Conservation (phyloP, 2,113 vertebrate species). For the Archocentrus centrarchus region DNA sequence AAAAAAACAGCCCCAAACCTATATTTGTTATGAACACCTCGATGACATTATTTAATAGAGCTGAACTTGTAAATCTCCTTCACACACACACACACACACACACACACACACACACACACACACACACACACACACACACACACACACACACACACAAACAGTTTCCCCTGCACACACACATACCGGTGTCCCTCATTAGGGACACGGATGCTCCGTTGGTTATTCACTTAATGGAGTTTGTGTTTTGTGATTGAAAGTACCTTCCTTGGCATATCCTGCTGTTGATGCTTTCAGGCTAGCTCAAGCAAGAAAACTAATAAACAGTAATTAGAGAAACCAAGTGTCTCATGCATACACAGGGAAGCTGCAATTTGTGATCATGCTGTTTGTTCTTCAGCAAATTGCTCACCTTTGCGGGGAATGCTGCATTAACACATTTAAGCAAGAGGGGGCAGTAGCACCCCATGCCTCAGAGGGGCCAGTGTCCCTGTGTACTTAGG, state of each 20-base stretch:
- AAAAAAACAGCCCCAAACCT: too few species aligned
- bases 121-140: rapidly evolving
- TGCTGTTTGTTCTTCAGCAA: conserved; percentile 57
- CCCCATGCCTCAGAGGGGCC: not conserved
- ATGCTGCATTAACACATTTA: not conserved
- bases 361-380: conserved; percentile 24
- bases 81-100: not conserved
- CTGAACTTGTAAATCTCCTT: not conserved
- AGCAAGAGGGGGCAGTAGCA: conserved; percentile 76
- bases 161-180: too few species aligned
- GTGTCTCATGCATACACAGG: conserved; percentile 41
- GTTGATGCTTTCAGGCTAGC: conserved; percentile 62
- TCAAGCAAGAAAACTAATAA: conserved; percentile 72
- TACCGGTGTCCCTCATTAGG: conserved; percentile 46
- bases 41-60: not conserved
- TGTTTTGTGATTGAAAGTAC: conserved; percentile 49
- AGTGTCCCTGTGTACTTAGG: not conserved
- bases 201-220: conserved; percentile 47
- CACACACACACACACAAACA: rapidly evolving
- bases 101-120: rapidly evolving
- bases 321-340: conserved; percentile 73
- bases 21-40: not conserved
- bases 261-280: conserved; percentile 56
- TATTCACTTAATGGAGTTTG: conserved; percentile 66
- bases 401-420: conserved; percentile 30